Percentiles rank a stretch among this genome's conserved stretches.
phyloP scores from a whole-genome alignment of 1,140 invertebrate genomes.

The Wasmannia auropunctata region DNA sequence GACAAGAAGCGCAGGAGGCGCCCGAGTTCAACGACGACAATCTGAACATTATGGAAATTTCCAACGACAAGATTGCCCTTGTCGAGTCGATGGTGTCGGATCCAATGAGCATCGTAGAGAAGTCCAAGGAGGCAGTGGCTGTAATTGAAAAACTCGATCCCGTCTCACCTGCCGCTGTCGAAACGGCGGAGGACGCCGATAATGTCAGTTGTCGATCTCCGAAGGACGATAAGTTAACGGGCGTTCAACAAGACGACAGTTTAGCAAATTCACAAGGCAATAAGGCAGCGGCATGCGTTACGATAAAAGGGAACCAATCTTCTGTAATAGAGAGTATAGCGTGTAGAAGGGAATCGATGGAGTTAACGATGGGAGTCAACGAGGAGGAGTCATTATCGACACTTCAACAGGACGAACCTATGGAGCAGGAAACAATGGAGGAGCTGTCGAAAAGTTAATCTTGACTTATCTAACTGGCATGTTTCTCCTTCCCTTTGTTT shows the following conservation, averaged over 20 bases:
- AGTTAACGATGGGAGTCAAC: slow-evolving; percentile 84
- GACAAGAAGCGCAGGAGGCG: slow-evolving; percentile 19
- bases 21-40: slow-evolving; percentile 30
- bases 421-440: slow-evolving; percentile 81
- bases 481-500: slow-evolving; percentile 24
- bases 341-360: slow-evolving; percentile 64
- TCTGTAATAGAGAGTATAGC: slow-evolving; percentile 50
- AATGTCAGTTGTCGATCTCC: slow-evolving; percentile 8
- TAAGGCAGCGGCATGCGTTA: neutral
- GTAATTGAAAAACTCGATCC: slow-evolving; percentile 62
- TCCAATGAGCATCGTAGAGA: slow-evolving; percentile 79
- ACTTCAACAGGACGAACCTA: slow-evolving; percentile 79
- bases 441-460: slow-evolving; percentile 81
- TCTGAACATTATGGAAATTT: slow-evolving; percentile 78
- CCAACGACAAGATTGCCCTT: slow-evolving; percentile 68
- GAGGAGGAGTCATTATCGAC: slow-evolving; percentile 73
- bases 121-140: slow-evolving; percentile 75
- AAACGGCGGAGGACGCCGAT: slow-evolving; percentile 62
- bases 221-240: slow-evolving; percentile 42
- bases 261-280: slow-evolving; percentile 53
- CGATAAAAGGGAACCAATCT: slow-evolving; percentile 34
- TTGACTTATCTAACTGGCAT: slow-evolving; percentile 24
- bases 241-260: slow-evolving; percentile 34
- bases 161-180: slow-evolving; percentile 45
- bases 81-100: slow-evolving; percentile 75